phyloP scores from a whole-genome alignment of 2,888 invertebrate genomes.

The Hirtodrosophila cameraria region DNA sequence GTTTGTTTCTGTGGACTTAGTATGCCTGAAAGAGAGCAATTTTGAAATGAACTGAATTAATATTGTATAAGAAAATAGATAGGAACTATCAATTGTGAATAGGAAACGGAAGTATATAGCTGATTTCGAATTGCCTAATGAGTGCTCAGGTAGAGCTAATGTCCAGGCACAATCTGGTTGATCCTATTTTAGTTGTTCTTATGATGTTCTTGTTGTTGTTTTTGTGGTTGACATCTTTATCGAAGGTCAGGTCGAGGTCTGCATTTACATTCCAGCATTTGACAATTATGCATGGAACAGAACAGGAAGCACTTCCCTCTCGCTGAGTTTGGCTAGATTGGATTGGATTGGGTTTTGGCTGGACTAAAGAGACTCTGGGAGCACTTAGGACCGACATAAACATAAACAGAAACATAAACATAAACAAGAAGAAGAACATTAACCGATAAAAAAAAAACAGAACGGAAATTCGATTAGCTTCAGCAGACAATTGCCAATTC shows the following conservation, averaged over 20 bases:
- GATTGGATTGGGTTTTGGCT: not conserved
- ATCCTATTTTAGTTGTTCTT: too few relatives aligned
- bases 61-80: not conserved
- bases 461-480: conserved; percentile 57
- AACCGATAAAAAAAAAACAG: conserved; percentile 30
- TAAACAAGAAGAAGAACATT: too few relatives aligned
- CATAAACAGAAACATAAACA: conserved; percentile 18
- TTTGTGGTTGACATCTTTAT: conserved; percentile 65
- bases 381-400: conserved; percentile 45
- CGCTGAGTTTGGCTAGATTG: not conserved
- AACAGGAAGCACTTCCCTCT: conserved; percentile 53
- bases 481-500: conserved; percentile 51
- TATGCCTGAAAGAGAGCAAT: too few relatives aligned
- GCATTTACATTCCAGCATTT: conserved; percentile 34
- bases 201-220: too few relatives aligned
- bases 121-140: conserved; percentile 36
- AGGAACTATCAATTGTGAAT: not conserved
- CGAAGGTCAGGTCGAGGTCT: conserved; percentile 55
- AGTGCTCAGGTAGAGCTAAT: conserved; percentile 17
- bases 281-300: conserved; percentile 38
- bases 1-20: too few relatives aligned
- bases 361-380: conserved; percentile 10
- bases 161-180: not conserved
- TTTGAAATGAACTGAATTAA: too few relatives aligned
- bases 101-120: conserved; percentile 41